Evolutionary conservation across 1,140 invertebrate species (phyloP), one percentile per base, ranked within the genome.

Genomic region (Varroa destructor): DNA sequence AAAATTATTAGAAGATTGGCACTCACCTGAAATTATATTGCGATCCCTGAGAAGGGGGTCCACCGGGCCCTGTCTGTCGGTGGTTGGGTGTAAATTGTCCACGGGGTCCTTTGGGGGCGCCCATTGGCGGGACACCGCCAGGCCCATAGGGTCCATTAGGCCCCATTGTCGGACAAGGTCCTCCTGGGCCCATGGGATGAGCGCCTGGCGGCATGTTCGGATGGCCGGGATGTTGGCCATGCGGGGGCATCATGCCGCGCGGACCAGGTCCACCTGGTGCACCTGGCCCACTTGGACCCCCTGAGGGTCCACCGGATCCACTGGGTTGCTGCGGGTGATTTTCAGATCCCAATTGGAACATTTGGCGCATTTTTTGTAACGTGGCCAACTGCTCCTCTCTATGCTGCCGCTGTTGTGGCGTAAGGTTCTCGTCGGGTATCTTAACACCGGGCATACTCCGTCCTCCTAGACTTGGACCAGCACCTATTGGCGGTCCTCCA

Each of bases 401-500:
- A 77, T 93, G 90, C 72, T 93, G 90, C 71, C 91, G 84, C 80
- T 98, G 93, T 80, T 96, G 90, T 42, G 93, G 92, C 71, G 93
- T 98, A 74, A 77, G 83, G 81, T 96, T 93, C 83, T 96, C 93
- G 82, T 97, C 91, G 73, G 92, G 92, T 76, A 93, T 88, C 84
- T 93, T 91, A 10, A 91, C 88, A 55, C 79, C 79, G 74, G 70
- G 71, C 71, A 71, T 57, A 57, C 25, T 64, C 37, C 61, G 57
- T 54, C 43, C 72, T 71, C 71, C 64, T 73, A 73, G 71, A 72
- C 73, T 42, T 64, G 72, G 43, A 6, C 64, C 61, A 8, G 72
- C 75, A 25, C 73, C 73, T 25, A 25, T 25, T 25, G 46, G 4
- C 40, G 74, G 75, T 56, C 75, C 75, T 55, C 70, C 72, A n/a